Conservation (phyloP, 2,797 vertebrate species). For the Sebastes aleutianus region DNA sequence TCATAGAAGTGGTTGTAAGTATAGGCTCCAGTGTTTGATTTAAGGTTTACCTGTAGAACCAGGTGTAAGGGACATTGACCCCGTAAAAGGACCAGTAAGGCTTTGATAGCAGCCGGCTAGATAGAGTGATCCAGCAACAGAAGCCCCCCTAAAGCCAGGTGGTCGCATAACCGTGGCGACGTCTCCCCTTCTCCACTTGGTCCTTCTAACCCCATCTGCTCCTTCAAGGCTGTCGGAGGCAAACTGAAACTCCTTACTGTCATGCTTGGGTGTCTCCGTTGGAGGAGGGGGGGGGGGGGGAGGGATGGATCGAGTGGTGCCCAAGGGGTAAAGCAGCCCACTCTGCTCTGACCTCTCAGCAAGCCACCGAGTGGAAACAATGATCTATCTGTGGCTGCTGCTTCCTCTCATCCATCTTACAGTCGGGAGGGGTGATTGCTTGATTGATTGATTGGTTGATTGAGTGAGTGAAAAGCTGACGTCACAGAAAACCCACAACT, state of each 20-base stretch:
- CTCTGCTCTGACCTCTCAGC: slow-evolving; percentile 60
- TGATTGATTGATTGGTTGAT: slow-evolving; percentile 28
- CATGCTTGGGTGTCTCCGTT: slow-evolving; percentile 55
- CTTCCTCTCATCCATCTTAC: slow-evolving; percentile 70
- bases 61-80: not conserved
- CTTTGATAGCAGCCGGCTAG: not conserved
- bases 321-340: slow-evolving; percentile 46
- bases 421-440: slow-evolving; percentile 27
- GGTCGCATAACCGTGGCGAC: slow-evolving; percentile 14
- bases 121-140: not conserved
- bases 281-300: slow-evolving; percentile 5
- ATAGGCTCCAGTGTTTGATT: not conserved
- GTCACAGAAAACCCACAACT: slow-evolving; percentile 29
- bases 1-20: not conserved
- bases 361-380: slow-evolving; percentile 60
- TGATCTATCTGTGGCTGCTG: slow-evolving; percentile 59
- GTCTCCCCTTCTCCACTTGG: slow-evolving; percentile 18
- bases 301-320: slow-evolving; percentile 22
- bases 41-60: not conserved
- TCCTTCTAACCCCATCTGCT: slow-evolving; percentile 67
- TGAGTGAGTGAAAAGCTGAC: slow-evolving; percentile 21
- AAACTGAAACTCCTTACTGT: slow-evolving; percentile 56
- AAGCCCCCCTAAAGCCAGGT: slow-evolving; percentile 29
- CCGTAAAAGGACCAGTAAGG: not conserved
- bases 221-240: slow-evolving; percentile 32